Base-by-base conservation (phyloP, 2,113 vertebrate species). In the Noctilio leporinus region DNA sequence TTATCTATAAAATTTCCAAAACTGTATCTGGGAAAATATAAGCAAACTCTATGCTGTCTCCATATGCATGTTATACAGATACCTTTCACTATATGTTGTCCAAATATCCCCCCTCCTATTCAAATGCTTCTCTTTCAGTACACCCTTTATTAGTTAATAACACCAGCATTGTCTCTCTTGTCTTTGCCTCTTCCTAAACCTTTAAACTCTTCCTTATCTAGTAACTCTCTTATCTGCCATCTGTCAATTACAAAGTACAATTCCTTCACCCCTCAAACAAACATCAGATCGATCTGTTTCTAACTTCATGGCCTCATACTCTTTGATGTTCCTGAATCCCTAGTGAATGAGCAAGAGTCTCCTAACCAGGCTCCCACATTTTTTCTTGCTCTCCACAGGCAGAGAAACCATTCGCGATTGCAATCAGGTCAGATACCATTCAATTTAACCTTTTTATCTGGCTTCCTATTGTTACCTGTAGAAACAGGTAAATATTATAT, bases 281-380 rank as follows among this genome's bases (percentile, higher is more conserved):
- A 38, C 10, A 59, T 53, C 47, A 75, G 43, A 43, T 16, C 2
- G 17, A 72, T 49, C 4, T 77, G 4, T 64, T 92, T 59, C 15
- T 43, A 69, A 7, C 5, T 53, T 57, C 40, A 49, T 12, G 40
- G 26, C 2, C 14, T 45, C 14, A 30, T 16, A 14, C 26, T n/a
- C 16, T 9, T 30, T 3, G 24, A 45, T 5, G 3, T 1, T 24
- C 10, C 10, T 3, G 20, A 16, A 19, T 10, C 11, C 75, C 4
- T 40, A 53, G 3, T 26, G 2, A 2, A 16, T 14, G 28, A 30
- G 10, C 33, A 81, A 72, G 28, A 86, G 35, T 45, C 30, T 20
- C 28, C 7, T 57, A 26, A 82, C 10, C 7, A 53, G 4, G 0
- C 6, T 93, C 20, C 33, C 4, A 7, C 17, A 38, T 26, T 4